phyloP scores from a whole-genome alignment of 2,113 vertebrate genomes.

The Ondatra zibethicus region DNA sequence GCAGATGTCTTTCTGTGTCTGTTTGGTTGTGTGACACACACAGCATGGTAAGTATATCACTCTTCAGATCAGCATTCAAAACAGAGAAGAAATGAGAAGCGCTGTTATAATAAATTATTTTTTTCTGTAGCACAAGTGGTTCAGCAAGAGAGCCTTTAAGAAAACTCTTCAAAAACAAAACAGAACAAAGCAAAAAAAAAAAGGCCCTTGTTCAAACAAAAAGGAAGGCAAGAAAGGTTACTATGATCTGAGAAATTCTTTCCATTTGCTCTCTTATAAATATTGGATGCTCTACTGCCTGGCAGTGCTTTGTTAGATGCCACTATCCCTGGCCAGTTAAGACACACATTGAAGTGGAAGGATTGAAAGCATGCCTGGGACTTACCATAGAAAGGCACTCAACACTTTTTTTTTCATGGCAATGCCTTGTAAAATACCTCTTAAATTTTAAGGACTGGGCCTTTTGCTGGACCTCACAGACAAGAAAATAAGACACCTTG shows the following conservation, averaged over 20 bases:
- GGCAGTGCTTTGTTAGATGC: background rate
- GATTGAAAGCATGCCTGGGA: background rate
- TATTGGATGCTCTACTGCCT: background rate
- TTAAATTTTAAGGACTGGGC: background rate
- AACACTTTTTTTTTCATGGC: background rate
- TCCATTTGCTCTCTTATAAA: background rate
- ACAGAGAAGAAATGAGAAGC: background rate
- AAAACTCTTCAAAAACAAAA: background rate
- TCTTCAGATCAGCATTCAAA: background rate
- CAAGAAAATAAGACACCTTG: background rate
- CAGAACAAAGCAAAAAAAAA: background rate
- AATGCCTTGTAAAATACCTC: background rate
- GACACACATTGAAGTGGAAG: background rate
- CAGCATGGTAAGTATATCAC: background rate
- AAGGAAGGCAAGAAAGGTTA: background rate
- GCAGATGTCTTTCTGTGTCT: constrained; percentile 44
- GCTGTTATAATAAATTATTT: background rate
- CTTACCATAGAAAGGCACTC: accelerated
- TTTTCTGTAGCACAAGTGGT: constrained; percentile 11
- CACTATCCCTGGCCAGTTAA: background rate
- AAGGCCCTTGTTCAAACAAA: background rate
- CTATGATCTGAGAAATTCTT: background rate
- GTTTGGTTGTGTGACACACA: background rate
- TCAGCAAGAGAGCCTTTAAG: background rate
- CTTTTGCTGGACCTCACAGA: background rate